Base-by-base conservation (phyloP, 2,888 invertebrate genomes). In the Morinoia aosen region DNA sequence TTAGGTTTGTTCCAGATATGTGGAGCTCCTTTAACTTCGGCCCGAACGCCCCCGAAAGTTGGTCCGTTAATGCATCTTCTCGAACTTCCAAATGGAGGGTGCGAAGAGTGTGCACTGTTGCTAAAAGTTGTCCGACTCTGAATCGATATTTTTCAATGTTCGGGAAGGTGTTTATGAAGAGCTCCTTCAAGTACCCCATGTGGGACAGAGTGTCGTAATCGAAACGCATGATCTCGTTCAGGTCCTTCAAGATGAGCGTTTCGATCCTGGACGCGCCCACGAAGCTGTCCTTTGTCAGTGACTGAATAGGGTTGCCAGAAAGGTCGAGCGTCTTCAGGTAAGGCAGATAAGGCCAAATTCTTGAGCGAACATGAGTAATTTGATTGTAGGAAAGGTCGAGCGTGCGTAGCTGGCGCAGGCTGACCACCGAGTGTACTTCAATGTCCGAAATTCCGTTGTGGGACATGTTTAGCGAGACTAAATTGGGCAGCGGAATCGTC, bases 391-490 rank as follows among this genome's bases (percentile, higher is more conserved):
- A 98, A 97, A 99, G 97, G 97, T 98, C 98, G 96, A 99, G 98
- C 97, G 98, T 98, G 97, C 98, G 98, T 95, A 99, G 97, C 97
- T 96, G 96, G 56, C 96, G 94, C 64, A 97, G 97, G 8, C 97
- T 97, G 90, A 98, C 98, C 97, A 99, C 97, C 96, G 98, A 98
- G 97, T 98, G 98, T 94, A 98, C 98, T 95, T 98, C 98, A 97
- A 98, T 98, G 97, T 98, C 98, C 96, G 98, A 98, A 97, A 99
- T 98, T 97, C 98, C 98, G 97, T 99, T 99, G 96, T 98, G 98
- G 96, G 98, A 98, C 96, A 99, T 97, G 97, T 99, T 98, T 97
- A 99, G 98, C 97, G 98, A 98, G 88, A 98, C 98, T 97, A 99
- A 98, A 97, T 98, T 98, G 39, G 98, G 98, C 97, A 99, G 97